phyloP scores from a whole-genome alignment of 2,797 vertebrate genomes.

The Urocyon cinereoargenteus region DNA sequence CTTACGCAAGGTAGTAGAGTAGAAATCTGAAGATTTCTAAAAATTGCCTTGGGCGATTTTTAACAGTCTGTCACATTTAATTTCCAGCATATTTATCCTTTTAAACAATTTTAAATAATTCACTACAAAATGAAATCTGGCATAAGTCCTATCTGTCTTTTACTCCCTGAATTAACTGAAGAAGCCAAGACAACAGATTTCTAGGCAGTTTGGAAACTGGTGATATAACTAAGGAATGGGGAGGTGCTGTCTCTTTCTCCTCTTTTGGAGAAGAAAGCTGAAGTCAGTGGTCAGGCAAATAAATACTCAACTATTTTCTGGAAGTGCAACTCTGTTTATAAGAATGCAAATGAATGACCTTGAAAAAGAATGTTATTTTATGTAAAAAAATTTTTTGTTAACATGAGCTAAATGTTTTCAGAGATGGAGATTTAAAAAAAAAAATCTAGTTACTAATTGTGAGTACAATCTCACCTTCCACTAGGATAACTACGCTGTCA shows the following conservation, averaged over 20 bases:
- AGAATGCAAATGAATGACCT: constrained; percentile 66
- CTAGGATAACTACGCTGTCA: neutral
- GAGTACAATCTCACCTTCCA: neutral
- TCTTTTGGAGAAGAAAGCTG: constrained; percentile 61
- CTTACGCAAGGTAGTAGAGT: constrained; percentile 79
- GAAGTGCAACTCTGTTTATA: constrained; percentile 32
- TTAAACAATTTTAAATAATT: constrained; percentile 86
- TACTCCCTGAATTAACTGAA: constrained; percentile 78
- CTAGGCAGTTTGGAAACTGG: constrained; percentile 77
- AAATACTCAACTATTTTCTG: constrained; percentile 47
- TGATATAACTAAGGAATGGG: constrained; percentile 63
- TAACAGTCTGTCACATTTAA: constrained; percentile 86
- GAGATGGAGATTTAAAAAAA: neutral
- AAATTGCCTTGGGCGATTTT: constrained; percentile 84
- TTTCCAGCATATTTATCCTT: constrained; percentile 86
- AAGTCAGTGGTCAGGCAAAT: constrained; percentile 55
- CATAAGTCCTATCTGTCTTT: constrained; percentile 84
- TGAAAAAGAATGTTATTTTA: constrained; percentile 65
- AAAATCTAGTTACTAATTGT: neutral
- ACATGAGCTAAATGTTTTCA: constrained; percentile 60
- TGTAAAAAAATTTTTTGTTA: neutral
- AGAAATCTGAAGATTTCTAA: constrained; percentile 82
- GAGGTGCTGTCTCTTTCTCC: constrained; percentile 48
- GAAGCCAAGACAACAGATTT: constrained; percentile 85
- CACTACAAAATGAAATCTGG: constrained; percentile 85